Evolutionary conservation across 64 coral and sea anemone species (phyloP), one percentile per base, ranked within the genome.

Genomic region (Montipora cactus): DNA sequence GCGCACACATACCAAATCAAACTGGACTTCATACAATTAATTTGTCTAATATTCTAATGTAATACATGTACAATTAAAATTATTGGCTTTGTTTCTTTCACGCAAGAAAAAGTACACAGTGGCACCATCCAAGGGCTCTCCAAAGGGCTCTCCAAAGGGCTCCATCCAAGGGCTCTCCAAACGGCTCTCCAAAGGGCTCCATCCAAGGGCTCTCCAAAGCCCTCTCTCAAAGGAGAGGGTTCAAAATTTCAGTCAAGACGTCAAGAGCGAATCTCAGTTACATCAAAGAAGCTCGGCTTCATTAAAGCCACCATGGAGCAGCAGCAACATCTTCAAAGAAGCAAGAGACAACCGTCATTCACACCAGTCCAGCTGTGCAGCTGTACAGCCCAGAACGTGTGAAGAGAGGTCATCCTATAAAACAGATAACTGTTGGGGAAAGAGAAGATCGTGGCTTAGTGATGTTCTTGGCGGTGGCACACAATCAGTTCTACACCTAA

Each of bases 361-460:
- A 7, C 8, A 37, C 73, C 20, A 71, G 68, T 44, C 37, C 11
- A 45, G 73, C 74, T 4, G 22, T 82, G 21, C n/a, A 91, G 25
- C 74, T 91, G 44, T 49, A 91, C 48, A 25, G 48, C n/a, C 78
- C 78, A 81, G 89, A 91, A 10, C 37, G 37, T 70, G 64, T 49
- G 23, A 53, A 10, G 90, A 92, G 16, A 57, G 55, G 10, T 92
- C 80, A n/a, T 92, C 90, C 5, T 83, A 83, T 50, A 82, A 83
- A 59, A 69, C 79, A 14, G 79, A 78, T 52, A 20, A 44, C n/a
- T 77, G 90, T n/a, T 16, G 81, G 2, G 71, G 90, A 25, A 92
- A 92, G 69, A 22, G 79, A 18, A 83, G 50, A 83, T 59, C 79
- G 5, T 92, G 79, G 79, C 46, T 67, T 13, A 92, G 28, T 92